Conservation (phyloP, 2,888 invertebrate genomes). For the Dorcus parallelipipedus region DNA sequence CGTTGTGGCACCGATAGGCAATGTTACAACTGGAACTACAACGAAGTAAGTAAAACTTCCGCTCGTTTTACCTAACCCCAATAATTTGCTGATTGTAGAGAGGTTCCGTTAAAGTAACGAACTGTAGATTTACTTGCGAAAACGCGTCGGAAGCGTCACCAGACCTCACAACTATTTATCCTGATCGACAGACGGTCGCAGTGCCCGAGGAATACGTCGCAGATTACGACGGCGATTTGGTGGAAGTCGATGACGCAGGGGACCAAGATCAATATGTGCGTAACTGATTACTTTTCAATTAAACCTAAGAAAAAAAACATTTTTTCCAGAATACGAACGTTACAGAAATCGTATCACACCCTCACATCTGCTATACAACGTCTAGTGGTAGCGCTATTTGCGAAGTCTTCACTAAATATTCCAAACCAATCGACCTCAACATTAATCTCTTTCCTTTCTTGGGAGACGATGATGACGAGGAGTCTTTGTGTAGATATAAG, state of each 20-base stretch:
- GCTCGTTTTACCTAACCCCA: neutral
- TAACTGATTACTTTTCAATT: too few relatives aligned
- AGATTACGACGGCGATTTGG: conserved; percentile 45
- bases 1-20: conserved; percentile 64
- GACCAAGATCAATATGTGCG: neutral
- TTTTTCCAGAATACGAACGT: neutral
- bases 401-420: conserved; percentile 60
- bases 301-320: too few relatives aligned
- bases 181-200: conserved; percentile 29
- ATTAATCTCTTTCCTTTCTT: conserved; percentile 54
- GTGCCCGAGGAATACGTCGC: conserved; percentile 28
- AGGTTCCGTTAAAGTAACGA: conserved; percentile 63
- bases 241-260: conserved; percentile 42
- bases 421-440: conserved; percentile 53
- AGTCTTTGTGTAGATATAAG: conserved; percentile 65
- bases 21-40: conserved; percentile 65
- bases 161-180: conserved; percentile 24
- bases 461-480: conserved; percentile 46
- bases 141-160: conserved; percentile 24
- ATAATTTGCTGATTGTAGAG: conserved; percentile 44
- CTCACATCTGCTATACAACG: conserved; percentile 58
- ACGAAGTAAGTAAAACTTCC: conserved; percentile 46
- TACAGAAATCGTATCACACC: conserved; percentile 37
- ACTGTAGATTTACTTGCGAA: conserved; percentile 71
- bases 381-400: conserved; percentile 47